Evolutionary conservation across 2,113 vertebrate species (phyloP).

Genomic region (Pterocles gutturalis): DNA sequence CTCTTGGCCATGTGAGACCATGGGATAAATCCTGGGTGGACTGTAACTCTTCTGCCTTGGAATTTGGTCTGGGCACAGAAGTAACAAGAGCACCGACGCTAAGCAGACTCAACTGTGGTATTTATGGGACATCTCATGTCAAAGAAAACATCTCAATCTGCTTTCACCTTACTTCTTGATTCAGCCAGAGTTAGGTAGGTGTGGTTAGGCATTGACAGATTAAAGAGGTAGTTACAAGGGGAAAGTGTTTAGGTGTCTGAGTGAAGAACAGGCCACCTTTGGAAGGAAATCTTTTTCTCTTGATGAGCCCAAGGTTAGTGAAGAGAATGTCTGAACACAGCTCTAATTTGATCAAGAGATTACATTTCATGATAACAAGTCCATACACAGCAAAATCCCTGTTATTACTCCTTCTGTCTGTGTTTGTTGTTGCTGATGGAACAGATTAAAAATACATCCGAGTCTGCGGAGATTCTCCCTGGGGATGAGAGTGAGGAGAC

Average conservation of each 20-base stretch:
- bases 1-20: background rate
- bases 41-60: background rate
- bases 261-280: background rate
- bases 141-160: background rate
- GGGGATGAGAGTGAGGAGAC: background rate
- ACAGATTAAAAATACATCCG: constrained; percentile 53
- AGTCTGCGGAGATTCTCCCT: background rate
- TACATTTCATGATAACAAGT: constrained; percentile 30
- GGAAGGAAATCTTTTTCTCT: background rate
- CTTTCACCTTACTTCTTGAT: background rate
- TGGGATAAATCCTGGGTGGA: background rate
- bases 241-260: background rate
- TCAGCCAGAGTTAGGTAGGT: background rate
- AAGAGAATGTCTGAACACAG: constrained; percentile 14
- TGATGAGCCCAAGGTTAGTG: constrained; percentile 37
- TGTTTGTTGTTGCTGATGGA: constrained; percentile 57
- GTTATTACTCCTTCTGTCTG: constrained; percentile 34
- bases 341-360: constrained; percentile 6
- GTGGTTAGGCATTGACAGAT: background rate
- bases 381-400: constrained; percentile 14
- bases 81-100: background rate
- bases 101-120: background rate
- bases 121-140: background rate
- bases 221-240: background rate
- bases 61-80: background rate